These are phyloP conservation scores for Lissocephala sabroskyi DNA, from an alignment of 2,888 invertebrate genomes.

Conservation along the genomic window DNA sequence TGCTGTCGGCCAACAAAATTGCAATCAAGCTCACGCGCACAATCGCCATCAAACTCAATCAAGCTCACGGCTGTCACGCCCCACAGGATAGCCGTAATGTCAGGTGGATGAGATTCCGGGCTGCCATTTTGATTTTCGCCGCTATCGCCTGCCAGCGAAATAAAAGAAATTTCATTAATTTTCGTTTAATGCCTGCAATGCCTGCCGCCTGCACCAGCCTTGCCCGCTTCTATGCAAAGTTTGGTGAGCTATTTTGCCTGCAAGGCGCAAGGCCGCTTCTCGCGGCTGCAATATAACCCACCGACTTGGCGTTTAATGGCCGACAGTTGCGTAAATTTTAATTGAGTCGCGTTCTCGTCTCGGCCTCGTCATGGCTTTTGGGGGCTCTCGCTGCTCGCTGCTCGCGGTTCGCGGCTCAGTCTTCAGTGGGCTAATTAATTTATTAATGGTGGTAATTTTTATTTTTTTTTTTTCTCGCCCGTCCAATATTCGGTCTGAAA, in stretches of 20 bases:
- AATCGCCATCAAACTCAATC: constrained; percentile 64
- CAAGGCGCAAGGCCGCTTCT: not conserved
- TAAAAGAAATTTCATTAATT: constrained; percentile 55
- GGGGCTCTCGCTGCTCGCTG: not conserved
- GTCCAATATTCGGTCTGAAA: constrained; percentile 27
- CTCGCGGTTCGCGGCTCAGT: not conserved
- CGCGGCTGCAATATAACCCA: constrained; percentile 1
- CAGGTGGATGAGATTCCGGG: constrained; percentile 6
- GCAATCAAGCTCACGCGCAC: constrained; percentile 55
- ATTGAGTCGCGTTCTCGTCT: constrained; percentile 39
- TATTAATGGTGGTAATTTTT: constrained; percentile 49
- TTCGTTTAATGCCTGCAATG: constrained; percentile 61
- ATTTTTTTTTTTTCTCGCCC: constrained; percentile 10
- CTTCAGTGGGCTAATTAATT: constrained; percentile 44
- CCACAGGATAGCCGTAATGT: constrained; percentile 27
- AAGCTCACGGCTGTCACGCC: constrained; percentile 41
- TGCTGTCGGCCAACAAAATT: too few species aligned
- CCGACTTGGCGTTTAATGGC: constrained; percentile 2
- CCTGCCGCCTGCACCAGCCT: not conserved
- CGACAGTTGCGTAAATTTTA: constrained; percentile 38
- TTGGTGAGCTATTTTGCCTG: constrained; percentile 5
- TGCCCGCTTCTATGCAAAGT: constrained; percentile 8
- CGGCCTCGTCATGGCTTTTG: constrained; percentile 7
- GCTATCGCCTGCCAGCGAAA: constrained; percentile 14
- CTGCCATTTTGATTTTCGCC: not conserved